Conservation (phyloP, 1,140 invertebrate genomes). For the Drosophila ironensis region DNA sequence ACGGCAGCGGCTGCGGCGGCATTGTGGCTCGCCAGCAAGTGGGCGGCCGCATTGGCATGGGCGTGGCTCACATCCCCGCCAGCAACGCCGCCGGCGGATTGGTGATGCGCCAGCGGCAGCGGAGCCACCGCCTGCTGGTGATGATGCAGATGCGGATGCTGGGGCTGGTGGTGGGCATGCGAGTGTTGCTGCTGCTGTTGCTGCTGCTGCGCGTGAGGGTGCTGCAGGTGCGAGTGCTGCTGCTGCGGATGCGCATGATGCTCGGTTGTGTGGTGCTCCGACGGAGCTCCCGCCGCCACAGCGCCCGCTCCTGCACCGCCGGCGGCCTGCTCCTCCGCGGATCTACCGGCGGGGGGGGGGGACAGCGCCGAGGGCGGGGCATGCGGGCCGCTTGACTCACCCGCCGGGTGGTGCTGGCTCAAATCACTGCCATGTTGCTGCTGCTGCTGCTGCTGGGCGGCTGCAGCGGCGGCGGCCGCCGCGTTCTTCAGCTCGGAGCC, state of each 20-base stretch:
- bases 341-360: constrained; percentile 44
- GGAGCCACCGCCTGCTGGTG: constrained; percentile 31
- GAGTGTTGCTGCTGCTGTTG: constrained; percentile 16
- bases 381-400: not conserved
- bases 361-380: constrained; percentile 47
- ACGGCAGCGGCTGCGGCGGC: constrained; percentile 70
- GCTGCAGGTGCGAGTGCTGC: constrained; percentile 25
- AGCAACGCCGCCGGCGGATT: constrained; percentile 12
- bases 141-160: constrained; percentile 37
- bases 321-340: constrained; percentile 14
- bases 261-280: constrained; percentile 56
- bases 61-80: constrained; percentile 34
- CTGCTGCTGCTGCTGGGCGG: constrained; percentile 10
- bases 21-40: constrained; percentile 74
- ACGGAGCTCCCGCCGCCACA: not conserved
- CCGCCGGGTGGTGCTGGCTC: too few relatives aligned
- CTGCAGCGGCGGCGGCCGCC: constrained; percentile 57
- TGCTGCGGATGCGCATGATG: constrained; percentile 38
- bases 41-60: constrained; percentile 65
- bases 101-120: constrained; percentile 43
- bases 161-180: constrained; percentile 32
- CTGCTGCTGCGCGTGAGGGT: constrained; percentile 28
- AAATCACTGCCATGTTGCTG: not conserved
- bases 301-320: not conserved
- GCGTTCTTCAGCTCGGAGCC: constrained; percentile 79